Evolutionary conservation across 2,888 invertebrate genomes (phyloP), one percentile per base, ranked within the genome.

Genomic region (Drosophila nr. perissopoda): DNA sequence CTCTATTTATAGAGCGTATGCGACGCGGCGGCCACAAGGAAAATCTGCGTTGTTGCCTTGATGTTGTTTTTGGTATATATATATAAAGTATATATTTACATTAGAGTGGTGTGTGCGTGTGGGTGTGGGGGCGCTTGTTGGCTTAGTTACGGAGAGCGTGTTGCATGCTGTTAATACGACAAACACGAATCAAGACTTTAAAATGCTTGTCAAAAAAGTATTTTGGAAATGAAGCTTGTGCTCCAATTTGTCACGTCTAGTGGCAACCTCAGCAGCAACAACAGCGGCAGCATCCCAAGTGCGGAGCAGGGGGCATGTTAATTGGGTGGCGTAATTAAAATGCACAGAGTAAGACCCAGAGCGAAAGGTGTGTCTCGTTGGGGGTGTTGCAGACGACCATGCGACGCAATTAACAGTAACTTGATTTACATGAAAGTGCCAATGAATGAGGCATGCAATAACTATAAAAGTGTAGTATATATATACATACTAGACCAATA

Each of bases 1-100:
- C 87, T 87, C 89, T 87, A 87, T 87, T 89, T 89, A 81, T 87
- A 87, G 87, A 83, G 88, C 86, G 58, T 72, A 52, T 70, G 72
- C 78, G 76, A 73, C 71, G 79, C 79, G 74, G 75, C 87, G 85
- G 85, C 82, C 84, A 82, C 76, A 78, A 82, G 80, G 76, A 84
- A 76, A 80, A 77, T 75, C 72, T 75, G 76, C 74, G 71, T 57
- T 70, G 78, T 57, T 70, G 78, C 69, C 67, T 77, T 69, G 73
- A 71, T 77, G 68, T 74, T 69, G 40, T 69, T 70, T 65, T 51
- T 74, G 57, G 36, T 72, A 66, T 42, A 53, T 45, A 58, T n/a
- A 29, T 27, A 18, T 42, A 48, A 13, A 58, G 25, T 54, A 72
- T 73, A 76, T 58, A 66, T 61, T 64, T 42, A 67, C 63, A 57